phyloP scores from a whole-genome alignment of 1,140 invertebrate genomes.

The Sycobia sp. region DNA sequence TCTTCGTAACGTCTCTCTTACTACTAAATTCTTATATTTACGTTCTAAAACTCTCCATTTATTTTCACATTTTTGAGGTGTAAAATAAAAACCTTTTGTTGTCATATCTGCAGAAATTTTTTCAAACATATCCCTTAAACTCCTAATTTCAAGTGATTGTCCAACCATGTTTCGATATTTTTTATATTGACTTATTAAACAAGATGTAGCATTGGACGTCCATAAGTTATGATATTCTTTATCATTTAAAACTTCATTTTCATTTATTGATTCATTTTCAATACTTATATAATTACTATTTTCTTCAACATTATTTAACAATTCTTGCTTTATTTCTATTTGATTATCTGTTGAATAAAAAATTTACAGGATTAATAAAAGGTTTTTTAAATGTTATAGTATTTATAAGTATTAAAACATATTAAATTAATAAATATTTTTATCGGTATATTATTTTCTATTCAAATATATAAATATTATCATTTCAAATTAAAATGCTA shows the following conservation, averaged over 20 bases:
- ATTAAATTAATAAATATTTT: no score
- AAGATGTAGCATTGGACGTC: conserved; percentile 52
- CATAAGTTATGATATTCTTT: conserved; percentile 48
- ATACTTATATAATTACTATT: conserved; percentile 36
- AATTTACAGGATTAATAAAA: no score
- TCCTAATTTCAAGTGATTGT: conserved; percentile 48
- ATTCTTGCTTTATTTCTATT: no score
- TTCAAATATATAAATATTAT: no score
- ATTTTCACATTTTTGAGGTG: conserved; percentile 51
- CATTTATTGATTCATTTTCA: no score
- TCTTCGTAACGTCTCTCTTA: conserved; percentile 47
- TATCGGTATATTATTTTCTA: no score
- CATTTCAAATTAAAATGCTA: no score
- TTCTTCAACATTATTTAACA: conserved; percentile 1
- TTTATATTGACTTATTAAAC: conserved; percentile 51
- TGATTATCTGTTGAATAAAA: no score
- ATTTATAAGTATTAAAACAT: no score
- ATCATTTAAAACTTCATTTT: no score
- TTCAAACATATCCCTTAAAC: conserved; percentile 54
- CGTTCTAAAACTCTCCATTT: conserved; percentile 52
- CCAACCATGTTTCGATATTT: conserved; percentile 51
- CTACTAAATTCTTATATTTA: conserved; percentile 51
- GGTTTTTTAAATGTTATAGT: no score
- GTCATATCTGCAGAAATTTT: conserved; percentile 53
- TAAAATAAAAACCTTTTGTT: conserved; percentile 49